These are phyloP conservation scores for Danio kyathit DNA, from an alignment of 2,797 vertebrate species.

Conservation along the genomic window DNA sequence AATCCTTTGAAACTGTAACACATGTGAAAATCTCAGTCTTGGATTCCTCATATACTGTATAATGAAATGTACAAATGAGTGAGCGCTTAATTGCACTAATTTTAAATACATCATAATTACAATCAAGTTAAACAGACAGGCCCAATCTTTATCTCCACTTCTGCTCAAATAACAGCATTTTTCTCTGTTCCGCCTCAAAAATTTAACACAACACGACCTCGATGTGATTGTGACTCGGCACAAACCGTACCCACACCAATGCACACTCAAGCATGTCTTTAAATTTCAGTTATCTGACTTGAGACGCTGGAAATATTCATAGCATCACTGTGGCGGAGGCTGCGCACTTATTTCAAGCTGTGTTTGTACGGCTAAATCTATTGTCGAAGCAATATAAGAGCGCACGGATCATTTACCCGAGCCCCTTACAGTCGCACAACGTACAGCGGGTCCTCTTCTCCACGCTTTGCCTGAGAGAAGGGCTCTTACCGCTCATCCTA, in stretches of 20 bases:
- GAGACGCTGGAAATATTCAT: constrained; percentile 55
- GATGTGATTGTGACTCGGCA: constrained; percentile 47
- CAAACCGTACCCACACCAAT: constrained; percentile 49
- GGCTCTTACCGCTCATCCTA: constrained; percentile 53
- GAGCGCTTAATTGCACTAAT: no score
- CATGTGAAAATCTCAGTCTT: no score
- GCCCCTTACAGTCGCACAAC: neutral
- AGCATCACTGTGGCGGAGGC: constrained; percentile 39
- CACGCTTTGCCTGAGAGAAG: constrained; percentile 56
- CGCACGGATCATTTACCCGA: constrained; percentile 55
- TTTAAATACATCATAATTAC: neutral
- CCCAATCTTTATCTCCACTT: constrained; percentile 1
- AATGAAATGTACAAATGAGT: no score
- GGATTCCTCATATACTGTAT: no score
- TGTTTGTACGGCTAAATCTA: constrained; percentile 52
- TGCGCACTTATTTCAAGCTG: constrained; percentile 56
- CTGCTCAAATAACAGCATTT: constrained; percentile 43
- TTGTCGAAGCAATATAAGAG: constrained; percentile 59
- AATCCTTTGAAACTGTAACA: no score
- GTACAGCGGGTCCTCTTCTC: constrained; percentile 28
- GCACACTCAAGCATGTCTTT: constrained; percentile 55
- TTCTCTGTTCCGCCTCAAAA: constrained; percentile 44
- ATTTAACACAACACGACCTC: constrained; percentile 32
- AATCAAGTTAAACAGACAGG: neutral
- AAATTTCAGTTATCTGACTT: constrained; percentile 57